A percentile compares a stretch with the other conserved stretches of the same genome.
Conservation (phyloP, 2,797 vertebrate genomes). For the Melanotaenia parkinsoni region DNA sequence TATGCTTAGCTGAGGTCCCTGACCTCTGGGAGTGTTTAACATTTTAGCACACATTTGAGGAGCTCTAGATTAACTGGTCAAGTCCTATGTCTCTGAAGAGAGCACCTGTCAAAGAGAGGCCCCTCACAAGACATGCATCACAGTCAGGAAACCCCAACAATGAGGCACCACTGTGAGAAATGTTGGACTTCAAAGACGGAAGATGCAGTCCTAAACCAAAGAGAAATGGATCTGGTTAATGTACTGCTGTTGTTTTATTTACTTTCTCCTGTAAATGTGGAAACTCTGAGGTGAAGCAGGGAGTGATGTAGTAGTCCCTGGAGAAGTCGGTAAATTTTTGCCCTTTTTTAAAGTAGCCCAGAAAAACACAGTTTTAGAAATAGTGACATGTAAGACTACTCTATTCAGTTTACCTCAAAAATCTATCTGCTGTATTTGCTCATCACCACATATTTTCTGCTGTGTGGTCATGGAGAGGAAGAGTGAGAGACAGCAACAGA, state of each 20-base stretch:
- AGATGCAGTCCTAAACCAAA: conserved; percentile 50
- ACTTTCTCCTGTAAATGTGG: conserved; percentile 15
- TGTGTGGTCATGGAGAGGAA: no score
- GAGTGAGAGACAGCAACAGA: no score
- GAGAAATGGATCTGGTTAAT: conserved; percentile 49
- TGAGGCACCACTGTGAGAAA: conserved; percentile 47
- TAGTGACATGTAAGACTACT: no score
- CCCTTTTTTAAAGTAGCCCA: no score
- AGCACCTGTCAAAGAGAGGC: conserved; percentile 57
- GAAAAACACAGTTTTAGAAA: no score
- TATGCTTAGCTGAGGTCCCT: conserved; percentile 58
- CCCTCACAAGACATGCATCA: conserved; percentile 56
- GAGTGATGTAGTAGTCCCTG: no score
- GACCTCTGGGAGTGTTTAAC: conserved; percentile 58
- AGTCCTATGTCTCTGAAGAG: conserved; percentile 37
- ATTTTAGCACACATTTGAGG: conserved; percentile 42
- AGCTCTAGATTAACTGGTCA: conserved; percentile 49
- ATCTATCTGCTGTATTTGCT: no score
- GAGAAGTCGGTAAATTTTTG: no score
- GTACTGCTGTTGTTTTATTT: conserved; percentile 19
- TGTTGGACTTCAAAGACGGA: conserved; percentile 57
- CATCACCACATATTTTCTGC: no score
- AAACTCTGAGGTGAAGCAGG: conserved; percentile 51
- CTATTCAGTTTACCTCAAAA: no score
- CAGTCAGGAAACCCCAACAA: conserved; percentile 59